Percentiles rank a stretch among this genome's conserved stretches.
phyloP scores from a whole-genome alignment of 1,140 invertebrate genomes.

The Ceratitis capitata region DNA sequence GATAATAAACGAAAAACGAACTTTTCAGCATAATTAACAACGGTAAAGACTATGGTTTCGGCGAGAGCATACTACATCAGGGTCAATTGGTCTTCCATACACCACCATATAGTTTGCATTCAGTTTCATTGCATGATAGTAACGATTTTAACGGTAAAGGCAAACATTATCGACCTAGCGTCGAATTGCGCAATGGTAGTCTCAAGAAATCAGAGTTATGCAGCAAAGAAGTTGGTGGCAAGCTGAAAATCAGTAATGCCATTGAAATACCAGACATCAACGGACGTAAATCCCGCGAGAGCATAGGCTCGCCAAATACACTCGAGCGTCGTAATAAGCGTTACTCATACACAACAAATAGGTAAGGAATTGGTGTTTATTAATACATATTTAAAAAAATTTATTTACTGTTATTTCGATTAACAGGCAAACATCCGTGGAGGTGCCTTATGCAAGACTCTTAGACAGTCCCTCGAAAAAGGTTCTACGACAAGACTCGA shows the following conservation, averaged over 20 bases:
- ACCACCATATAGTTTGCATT: conserved; percentile 82
- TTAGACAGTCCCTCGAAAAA: conserved; percentile 72
- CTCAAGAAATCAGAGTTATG: conserved; percentile 57
- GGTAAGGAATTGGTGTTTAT: conserved; percentile 32
- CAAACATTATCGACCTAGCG: conserved; percentile 55
- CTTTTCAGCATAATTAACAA: conserved; percentile 60
- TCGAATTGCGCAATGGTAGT: conserved; percentile 57
- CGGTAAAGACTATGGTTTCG: conserved; percentile 80
- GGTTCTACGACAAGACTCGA: conserved; percentile 52
- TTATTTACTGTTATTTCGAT: neutral
- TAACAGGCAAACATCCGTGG: conserved; percentile 65
- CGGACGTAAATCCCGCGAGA: conserved; percentile 57
- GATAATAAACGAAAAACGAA: neutral
- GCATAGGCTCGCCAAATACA: conserved; percentile 61
- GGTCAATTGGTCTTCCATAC: conserved; percentile 91
- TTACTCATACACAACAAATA: conserved; percentile 53
- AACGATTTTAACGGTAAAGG: conserved; percentile 61
- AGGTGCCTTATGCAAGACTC: conserved; percentile 82
- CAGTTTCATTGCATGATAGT: conserved; percentile 80
- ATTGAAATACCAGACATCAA: conserved; percentile 57
- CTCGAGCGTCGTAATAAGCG: conserved; percentile 59
- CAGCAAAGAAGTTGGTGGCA: conserved; percentile 51
- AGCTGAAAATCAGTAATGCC: conserved; percentile 56
- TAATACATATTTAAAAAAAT: neutral
- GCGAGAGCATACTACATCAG: conserved; percentile 91